Conservation (phyloP, 2,797 vertebrate genomes). For the Tadarida brasiliensis region DNA sequence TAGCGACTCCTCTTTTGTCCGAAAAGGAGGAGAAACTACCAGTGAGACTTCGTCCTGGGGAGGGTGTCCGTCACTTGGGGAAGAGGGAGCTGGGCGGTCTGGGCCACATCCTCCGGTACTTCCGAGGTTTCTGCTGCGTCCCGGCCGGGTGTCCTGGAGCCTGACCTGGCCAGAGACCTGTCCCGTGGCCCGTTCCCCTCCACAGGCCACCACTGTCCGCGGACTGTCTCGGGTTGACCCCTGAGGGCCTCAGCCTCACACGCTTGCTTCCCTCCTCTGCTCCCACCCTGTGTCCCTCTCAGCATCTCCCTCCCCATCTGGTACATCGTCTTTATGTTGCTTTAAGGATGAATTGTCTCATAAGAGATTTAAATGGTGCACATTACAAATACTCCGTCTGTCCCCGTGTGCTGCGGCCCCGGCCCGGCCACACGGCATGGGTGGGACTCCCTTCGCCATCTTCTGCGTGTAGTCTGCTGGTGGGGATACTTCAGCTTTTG, state of each 20-base stretch:
- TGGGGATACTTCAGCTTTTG: not conserved
- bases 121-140: not conserved
- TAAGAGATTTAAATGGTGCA: not conserved
- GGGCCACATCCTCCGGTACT: not conserved
- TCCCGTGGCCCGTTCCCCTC: not conserved
- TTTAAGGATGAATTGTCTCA: not conserved
- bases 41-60: constrained; percentile 65
- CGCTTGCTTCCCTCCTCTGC: no score
- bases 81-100: not conserved
- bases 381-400: accelerated
- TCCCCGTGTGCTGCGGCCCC: accelerated
- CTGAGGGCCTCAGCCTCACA: not conserved
- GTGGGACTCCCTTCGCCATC: not conserved
- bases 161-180: not conserved
- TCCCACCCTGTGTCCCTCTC: not conserved
- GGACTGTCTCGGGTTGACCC: not conserved
- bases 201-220: not conserved
- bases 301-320: not conserved
- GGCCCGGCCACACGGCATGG: not conserved
- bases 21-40: not conserved
- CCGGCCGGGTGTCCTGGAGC: not conserved
- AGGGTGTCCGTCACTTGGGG: constrained; percentile 51
- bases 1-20: constrained; percentile 47
- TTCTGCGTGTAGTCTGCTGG: not conserved
- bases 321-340: not conserved